Conservation (phyloP, 2,888 invertebrate species). For the Sarcophaga carnaria region DNA sequence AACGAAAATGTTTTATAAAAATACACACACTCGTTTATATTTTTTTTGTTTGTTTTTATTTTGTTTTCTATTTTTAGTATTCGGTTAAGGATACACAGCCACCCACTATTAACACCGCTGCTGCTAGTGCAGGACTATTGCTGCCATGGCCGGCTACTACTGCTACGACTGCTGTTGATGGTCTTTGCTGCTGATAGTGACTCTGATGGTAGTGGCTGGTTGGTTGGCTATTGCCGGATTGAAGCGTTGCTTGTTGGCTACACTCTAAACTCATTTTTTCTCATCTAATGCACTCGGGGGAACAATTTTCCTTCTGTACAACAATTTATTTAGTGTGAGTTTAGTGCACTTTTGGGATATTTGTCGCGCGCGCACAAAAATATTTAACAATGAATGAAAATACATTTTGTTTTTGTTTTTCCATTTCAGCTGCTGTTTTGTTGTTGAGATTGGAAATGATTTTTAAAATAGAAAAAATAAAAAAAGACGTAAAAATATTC, state of each 20-base stretch:
- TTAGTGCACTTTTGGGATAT: slow-evolving; percentile 70
- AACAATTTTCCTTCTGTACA: slow-evolving; percentile 71
- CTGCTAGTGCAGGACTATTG: background rate
- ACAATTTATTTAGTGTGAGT: slow-evolving; percentile 71
- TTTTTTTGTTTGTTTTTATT: background rate
- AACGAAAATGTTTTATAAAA: slow-evolving; percentile 27
- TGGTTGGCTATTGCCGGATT: background rate
- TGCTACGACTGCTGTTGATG: slow-evolving; percentile 19
- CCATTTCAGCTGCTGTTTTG: background rate
- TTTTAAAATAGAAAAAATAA: slow-evolving; percentile 20
- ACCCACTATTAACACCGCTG: too few species aligned
- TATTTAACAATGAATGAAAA: slow-evolving; percentile 1
- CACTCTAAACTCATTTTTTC: slow-evolving; percentile 71
- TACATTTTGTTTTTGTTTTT: slow-evolving; percentile 4
- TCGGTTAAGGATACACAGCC: too few species aligned
- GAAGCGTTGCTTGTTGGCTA: background rate
- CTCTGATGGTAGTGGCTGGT: background rate
- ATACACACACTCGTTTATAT: background rate
- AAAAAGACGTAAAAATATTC: background rate
- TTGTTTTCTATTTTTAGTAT: background rate
- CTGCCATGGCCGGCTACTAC: background rate
- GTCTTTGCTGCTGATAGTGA: background rate
- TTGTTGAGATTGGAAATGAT: background rate
- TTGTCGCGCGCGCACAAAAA: slow-evolving; percentile 49
- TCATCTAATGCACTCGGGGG: slow-evolving; percentile 71